Evolutionary conservation across 2,797 vertebrate genomes (phyloP).

Genomic region (Tarsius wallacei): DNA sequence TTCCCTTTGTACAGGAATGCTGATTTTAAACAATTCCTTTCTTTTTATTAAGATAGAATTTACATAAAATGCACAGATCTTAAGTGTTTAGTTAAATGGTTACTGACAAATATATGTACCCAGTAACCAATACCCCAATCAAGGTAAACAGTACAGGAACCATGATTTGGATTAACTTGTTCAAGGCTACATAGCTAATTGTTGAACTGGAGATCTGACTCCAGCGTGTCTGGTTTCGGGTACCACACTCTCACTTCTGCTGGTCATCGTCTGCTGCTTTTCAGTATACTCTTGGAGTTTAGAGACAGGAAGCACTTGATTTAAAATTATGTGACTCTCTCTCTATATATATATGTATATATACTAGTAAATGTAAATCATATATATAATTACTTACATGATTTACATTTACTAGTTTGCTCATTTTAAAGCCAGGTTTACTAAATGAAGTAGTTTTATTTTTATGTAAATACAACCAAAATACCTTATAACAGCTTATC

Average conservation of each 20-base stretch:
- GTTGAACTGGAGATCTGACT: not conserved
- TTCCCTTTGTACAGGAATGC: not conserved
- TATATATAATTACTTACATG: not conserved
- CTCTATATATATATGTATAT: not conserved
- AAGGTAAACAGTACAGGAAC: not conserved
- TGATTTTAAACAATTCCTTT: not conserved
- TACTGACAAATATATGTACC: not conserved
- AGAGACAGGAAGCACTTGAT: not conserved
- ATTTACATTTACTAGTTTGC: not conserved
- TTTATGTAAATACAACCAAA: not conserved
- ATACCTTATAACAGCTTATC: not conserved
- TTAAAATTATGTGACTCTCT: not conserved
- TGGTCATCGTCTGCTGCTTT: not conserved
- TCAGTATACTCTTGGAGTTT: not conserved
- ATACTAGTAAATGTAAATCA: not conserved
- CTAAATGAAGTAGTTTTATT: constrained; percentile 31
- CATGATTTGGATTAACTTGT: not conserved
- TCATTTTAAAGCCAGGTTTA: not conserved
- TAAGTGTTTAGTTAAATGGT: constrained; percentile 4
- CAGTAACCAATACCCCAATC: not conserved
- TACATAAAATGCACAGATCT: not conserved
- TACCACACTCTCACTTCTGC: not conserved
- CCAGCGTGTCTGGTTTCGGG: not conserved
- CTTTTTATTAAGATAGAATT: not conserved
- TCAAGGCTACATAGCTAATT: not conserved